These are phyloP conservation scores for Pasiphila rectangulata DNA, from an alignment of 2,888 invertebrate genomes.

Conservation along the genomic window DNA sequence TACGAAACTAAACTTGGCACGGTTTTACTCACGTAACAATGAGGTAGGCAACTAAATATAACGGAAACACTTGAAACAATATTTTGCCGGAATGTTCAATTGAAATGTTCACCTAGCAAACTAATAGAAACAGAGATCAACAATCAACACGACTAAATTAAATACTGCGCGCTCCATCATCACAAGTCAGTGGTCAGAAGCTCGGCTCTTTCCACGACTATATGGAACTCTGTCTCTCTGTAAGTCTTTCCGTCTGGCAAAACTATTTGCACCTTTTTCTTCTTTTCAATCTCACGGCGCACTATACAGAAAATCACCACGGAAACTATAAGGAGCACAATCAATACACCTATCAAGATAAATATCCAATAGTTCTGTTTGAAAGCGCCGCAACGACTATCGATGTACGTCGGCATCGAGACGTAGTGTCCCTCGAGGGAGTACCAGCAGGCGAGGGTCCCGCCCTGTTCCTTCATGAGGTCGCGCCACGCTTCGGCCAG, in stretches of 20 bases:
- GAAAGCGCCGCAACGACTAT: slow-evolving; percentile 65
- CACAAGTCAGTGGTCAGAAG: slow-evolving; percentile 89
- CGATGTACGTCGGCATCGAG: slow-evolving; percentile 64
- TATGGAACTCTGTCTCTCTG: slow-evolving; percentile 91
- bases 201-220: slow-evolving; percentile 91
- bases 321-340: slow-evolving; percentile 70
- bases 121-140: slow-evolving; percentile 39
- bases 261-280: slow-evolving; percentile 85
- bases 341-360: slow-evolving; percentile 67
- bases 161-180: slow-evolving; percentile 31
- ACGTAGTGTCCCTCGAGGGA: slow-evolving; percentile 59
- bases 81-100: slow-evolving; percentile 36
- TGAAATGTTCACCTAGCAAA: slow-evolving; percentile 18
- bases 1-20: slow-evolving; percentile 59
- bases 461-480: slow-evolving; percentile 58
- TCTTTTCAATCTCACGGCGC: slow-evolving; percentile 74
- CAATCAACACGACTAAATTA: slow-evolving; percentile 15
- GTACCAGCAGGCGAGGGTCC: slow-evolving; percentile 67
- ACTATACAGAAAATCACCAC: slow-evolving; percentile 72
- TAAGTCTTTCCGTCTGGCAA: slow-evolving; percentile 91
- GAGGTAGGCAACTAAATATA: slow-evolving; percentile 51
- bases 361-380: slow-evolving; percentile 74
- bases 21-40: slow-evolving; percentile 42
- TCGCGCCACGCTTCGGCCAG: slow-evolving; percentile 62
- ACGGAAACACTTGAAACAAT: slow-evolving; percentile 25